Evolutionary conservation across 2,888 invertebrate genomes (phyloP), one percentile per base, ranked within the genome.

Genomic region (Oscheius myriophilus): DNA sequence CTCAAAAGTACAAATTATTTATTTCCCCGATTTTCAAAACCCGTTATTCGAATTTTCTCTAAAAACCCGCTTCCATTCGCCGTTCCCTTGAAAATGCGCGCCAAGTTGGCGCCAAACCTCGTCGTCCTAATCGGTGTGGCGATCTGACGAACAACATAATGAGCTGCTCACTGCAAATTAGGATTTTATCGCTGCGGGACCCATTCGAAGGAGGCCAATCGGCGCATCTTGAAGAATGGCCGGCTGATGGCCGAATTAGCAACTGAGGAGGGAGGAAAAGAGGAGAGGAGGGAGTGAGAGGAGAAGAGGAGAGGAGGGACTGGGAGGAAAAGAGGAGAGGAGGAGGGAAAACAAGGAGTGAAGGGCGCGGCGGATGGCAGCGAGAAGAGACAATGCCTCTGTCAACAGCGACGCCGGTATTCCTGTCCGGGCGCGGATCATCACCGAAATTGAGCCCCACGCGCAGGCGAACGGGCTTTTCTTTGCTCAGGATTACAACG

Each of bases 61-160:
- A n/a, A n/a, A n/a, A n/a, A n/a, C n/a, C n/a, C n/a, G n/a, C 33
- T 33, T 33, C 33, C 33, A 33, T 9, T n/a, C n/a, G n/a, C n/a
- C n/a, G n/a, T 33, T 33, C 33, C 33, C 33, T 33, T 33, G 4
- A 9, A 33, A 33, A 33, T 33, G 33, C 9, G 33, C 33, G 33
- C 33, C 33, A 33, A 33, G 9, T 33, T 3, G 3, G 33, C 33
- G 33, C 33, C 33, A 33, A 33, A 33, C 33, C 33, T 33, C 33
- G 33, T 33, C 33, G 33, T 33, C 33, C 33, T 33, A 33, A 61
- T 61, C 61, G 61, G 61, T 61, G 46, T 46, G 61, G 61, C 61
- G 49, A 61, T 61, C 61, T 61, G 61, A 61, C 63, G 52, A 63
- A 63, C 42, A 63, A 63, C 63, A 63, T 63, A 63, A 63, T 63